These are phyloP conservation scores for Xestia rhomboidea DNA, from an alignment of 2,888 invertebrate species.

Conservation along the genomic window DNA sequence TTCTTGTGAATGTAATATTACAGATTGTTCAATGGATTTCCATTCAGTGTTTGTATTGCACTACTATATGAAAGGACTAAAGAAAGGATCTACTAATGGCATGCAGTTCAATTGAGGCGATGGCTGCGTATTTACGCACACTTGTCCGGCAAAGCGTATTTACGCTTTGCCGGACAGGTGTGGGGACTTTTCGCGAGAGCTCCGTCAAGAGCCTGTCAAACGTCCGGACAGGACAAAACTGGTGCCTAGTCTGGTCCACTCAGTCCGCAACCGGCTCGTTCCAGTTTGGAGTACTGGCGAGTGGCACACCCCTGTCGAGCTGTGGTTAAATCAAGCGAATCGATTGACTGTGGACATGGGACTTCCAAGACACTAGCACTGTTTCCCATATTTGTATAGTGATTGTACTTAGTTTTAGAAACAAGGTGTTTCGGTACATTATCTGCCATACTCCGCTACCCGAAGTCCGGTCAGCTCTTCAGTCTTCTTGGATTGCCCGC, in stretches of 20 bases:
- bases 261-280: background rate
- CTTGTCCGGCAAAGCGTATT: too few species aligned
- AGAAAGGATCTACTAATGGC: background rate
- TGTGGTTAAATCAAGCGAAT: background rate
- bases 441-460: background rate
- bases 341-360: too few species aligned
- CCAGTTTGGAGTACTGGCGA: background rate
- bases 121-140: background rate
- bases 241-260: too few species aligned
- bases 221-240: background rate
- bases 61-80: background rate
- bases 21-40: conserved; percentile 17
- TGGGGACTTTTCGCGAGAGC: background rate
- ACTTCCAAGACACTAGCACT: too few species aligned
- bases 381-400: too few species aligned
- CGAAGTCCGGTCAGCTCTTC: background rate
- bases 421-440: background rate
- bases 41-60: background rate
- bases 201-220: background rate
- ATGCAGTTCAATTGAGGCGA: background rate
- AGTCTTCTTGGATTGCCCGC: background rate
- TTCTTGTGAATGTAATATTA: conserved; percentile 15
- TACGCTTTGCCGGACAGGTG: background rate
- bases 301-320: background rate
- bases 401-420: too few species aligned